Evolutionary conservation across 2,888 invertebrate genomes (phyloP), one percentile per base, ranked within the genome.

Genomic region (Thalpophila matura): DNA sequence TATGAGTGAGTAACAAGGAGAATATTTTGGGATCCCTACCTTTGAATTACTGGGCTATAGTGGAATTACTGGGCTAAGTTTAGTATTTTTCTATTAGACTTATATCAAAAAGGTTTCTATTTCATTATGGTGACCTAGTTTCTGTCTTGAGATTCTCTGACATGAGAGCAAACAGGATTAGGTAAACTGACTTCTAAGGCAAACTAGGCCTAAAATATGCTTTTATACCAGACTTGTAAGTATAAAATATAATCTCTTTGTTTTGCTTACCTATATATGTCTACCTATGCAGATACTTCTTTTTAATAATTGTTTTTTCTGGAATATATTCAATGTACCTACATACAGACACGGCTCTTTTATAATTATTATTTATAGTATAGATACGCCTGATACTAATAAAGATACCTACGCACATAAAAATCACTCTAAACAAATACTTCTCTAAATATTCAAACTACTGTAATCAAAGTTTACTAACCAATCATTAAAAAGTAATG

Each of bases 401-500:
- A 33, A 5, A 33, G 3, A 33, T 14, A 43, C 5, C 27, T 27
- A 29, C 5, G n/a, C 16, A 14, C 35, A 35, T 20, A 22, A 20
- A n/a, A 59, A 27, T 4, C 64, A 38, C 24, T 42, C 12, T n/a
- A 10, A 55, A 40, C 24, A 18, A 38, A 63, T 14, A 20, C 10
- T 12, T 2, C 26, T 26, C n/a, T 51, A 7, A 46, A 55, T 40
- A 46, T 63, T 54, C 54, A 62, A 62, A 42, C 10, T 12, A 29
- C 18, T n/a, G 2, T 31, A 35, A 9, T 31, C 22, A 33, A 65
- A 43, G 4, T 29, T 26, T 16, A 42, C 22, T 4, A 24, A 42
- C 18, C 0, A 16, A 33, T 37, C 14, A 47, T 74, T 56, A 56
- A 51, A 71, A 56, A 56, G 9, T 5, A 55, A 62, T 56, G 4